Evolutionary conservation across 2,113 vertebrate species (phyloP).

Genomic region (Merops nubicus): DNA sequence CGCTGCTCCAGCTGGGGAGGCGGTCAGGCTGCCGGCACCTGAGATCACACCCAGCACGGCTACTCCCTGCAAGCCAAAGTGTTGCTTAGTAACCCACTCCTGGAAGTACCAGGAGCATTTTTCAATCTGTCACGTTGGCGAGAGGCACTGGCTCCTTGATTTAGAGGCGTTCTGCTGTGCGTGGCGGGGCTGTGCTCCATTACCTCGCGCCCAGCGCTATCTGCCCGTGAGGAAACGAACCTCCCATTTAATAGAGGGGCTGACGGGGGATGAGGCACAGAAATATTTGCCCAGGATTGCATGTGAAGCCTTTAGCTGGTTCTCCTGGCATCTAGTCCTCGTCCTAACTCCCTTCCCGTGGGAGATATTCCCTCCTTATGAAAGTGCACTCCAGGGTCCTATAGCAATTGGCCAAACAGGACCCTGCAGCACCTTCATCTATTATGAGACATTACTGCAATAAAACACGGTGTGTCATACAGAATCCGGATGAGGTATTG

Average conservation of each 20-base stretch:
- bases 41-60: conserved; percentile 51
- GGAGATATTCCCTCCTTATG: conserved; percentile 42
- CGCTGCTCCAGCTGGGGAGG: conserved; percentile 36
- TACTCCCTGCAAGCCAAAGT: conserved; percentile 69
- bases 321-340: conserved; percentile 24
- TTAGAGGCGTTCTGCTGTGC: conserved; percentile 54
- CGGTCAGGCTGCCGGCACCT: conserved; percentile 34
- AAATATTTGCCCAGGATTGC: background rate
- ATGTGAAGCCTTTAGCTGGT: background rate
- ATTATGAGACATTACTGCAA: conserved; percentile 59
- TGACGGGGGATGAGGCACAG: background rate
- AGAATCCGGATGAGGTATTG: conserved; percentile 62
- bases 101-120: conserved; percentile 65
- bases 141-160: conserved; percentile 57
- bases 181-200: conserved; percentile 35
- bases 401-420: conserved; percentile 58
- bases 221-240: background rate
- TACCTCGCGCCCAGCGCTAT: conserved; percentile 10
- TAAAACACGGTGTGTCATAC: conserved; percentile 57
- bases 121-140: conserved; percentile 64
- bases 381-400: conserved; percentile 39
- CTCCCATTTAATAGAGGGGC: background rate
- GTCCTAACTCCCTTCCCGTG: background rate
- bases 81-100: conserved; percentile 69
- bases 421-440: conserved; percentile 63